A percentile compares a stretch with the other conserved stretches of the same genome.
Evolutionary conservation across 2,888 invertebrate genomes (phyloP).

Genomic region (Torymus aiolomorphi): DNA sequence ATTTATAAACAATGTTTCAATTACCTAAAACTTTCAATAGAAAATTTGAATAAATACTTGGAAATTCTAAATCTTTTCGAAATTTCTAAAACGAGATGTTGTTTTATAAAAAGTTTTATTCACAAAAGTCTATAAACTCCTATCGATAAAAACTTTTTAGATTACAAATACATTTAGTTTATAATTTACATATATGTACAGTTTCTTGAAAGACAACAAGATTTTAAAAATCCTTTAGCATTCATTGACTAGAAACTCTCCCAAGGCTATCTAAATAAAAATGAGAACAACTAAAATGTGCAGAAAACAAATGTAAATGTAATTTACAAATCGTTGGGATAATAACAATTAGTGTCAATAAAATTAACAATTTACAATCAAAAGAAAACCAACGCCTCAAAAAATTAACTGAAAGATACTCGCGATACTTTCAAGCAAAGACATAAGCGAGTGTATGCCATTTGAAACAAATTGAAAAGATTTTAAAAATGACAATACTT

Average conservation of each 20-base stretch:
- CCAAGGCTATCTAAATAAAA: constrained; percentile 14
- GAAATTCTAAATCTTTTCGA: constrained; percentile 36
- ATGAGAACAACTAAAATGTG: neutral
- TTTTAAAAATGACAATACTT: too few relatives aligned
- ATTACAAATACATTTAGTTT: constrained; percentile 39
- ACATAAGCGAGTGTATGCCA: neutral
- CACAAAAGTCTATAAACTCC: constrained; percentile 52
- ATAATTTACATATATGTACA: constrained; percentile 53
- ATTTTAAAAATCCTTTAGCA: constrained; percentile 28
- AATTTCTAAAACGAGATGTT: constrained; percentile 25
- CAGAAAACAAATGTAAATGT: neutral
- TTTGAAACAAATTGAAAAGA: too few relatives aligned
- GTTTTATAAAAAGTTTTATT: constrained; percentile 54
- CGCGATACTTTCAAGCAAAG: neutral
- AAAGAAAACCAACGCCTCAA: constrained; percentile 46
- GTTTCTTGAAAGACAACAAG: constrained; percentile 38
- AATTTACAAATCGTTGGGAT: neutral
- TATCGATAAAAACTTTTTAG: constrained; percentile 43
- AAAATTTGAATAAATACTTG: constrained; percentile 46
- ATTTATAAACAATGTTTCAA: constrained; percentile 32
- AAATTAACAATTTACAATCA: constrained; percentile 10
- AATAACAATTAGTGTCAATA: neutral
- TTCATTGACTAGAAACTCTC: constrained; percentile 4
- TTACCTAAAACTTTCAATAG: constrained; percentile 38
- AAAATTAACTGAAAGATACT: constrained; percentile 25